Evolutionary conservation across 2,797 vertebrate species (phyloP).

Genomic region (Megalops cyprinoides): DNA sequence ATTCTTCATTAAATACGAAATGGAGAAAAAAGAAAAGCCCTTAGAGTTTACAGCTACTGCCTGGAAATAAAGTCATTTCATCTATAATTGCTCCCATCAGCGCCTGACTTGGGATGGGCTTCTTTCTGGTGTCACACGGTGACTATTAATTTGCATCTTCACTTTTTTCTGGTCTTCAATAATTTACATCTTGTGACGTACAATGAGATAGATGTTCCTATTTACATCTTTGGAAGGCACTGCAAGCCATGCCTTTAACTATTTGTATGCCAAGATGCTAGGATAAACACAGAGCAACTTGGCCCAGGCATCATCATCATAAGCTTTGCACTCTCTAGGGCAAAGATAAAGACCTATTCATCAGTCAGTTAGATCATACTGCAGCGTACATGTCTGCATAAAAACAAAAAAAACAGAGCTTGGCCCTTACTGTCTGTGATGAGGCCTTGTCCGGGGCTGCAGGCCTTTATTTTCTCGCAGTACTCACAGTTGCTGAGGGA

Average conservation of each 20-base stretch:
- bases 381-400: not conserved
- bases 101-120: not conserved
- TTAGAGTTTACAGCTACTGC: not conserved
- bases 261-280: not conserved
- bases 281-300: not conserved
- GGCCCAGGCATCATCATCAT: not conserved
- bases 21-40: not conserved
- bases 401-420: no score
- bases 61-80: not conserved
- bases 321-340: not conserved
- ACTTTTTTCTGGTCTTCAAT: not conserved
- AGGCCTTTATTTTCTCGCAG: constrained; percentile 81
- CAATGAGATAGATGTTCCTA: not conserved
- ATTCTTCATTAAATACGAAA: constrained; percentile 51
- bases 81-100: not conserved
- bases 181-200: not conserved
- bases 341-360: not conserved
- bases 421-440: constrained; percentile 58
- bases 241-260: not conserved
- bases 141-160: not conserved
- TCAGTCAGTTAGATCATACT: not conserved
- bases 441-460: constrained; percentile 77
- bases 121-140: not conserved
- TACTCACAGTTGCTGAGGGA: constrained; percentile 83
- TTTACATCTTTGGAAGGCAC: not conserved